Evolutionary conservation across 2,113 vertebrate species (phyloP), one percentile per base, ranked within the genome.

Genomic region (Hippocampus abdominalis): DNA sequence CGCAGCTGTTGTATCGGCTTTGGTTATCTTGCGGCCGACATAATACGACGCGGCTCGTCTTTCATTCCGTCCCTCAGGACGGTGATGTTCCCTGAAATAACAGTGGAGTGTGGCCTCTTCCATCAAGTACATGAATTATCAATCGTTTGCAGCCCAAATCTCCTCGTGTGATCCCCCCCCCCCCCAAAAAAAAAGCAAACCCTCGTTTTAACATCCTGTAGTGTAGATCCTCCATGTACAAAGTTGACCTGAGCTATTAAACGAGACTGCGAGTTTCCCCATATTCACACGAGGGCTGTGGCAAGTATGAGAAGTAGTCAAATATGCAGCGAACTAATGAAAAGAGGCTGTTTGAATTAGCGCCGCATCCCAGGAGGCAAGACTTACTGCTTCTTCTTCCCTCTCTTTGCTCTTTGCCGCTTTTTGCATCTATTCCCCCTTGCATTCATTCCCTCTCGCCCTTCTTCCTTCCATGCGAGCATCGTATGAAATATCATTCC

Each of bases 311-410:
- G 21, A n/a, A n/a, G 18, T 64, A 44, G 86, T 83, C 74, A 83
- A 70, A 87, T 85, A 68, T 78, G 77, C 71, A 76, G 23, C n/a
- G 8, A 64, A 15, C 59, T 74, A 59, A 69, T 73, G 70, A 65
- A 74, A 65, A 73, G 69, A 80, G 42, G 20, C 53, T 44, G 71
- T 84, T 80, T 83, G 74, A 88, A 85, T 75, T 66, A 51, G 40
- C 42, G 54, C 48, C 66, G 61, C 46, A 15, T 76, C 76, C 39
- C 54, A 12, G 63, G 77, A 74, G 65, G 16, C 25, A 18, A 54
- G 15, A 70, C 56, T 59, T 56, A 71, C 44, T 29, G 60, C 61
- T 46, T 23, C 6, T 8, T 56, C 48, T 32, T 57, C 72, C 29
- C 67, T 56, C 70, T 69, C 63, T 78, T 59, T 57, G 36, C 66